Evolutionary conservation across 2,797 vertebrate genomes (phyloP).

Genomic region (Neoniphon sammara): DNA sequence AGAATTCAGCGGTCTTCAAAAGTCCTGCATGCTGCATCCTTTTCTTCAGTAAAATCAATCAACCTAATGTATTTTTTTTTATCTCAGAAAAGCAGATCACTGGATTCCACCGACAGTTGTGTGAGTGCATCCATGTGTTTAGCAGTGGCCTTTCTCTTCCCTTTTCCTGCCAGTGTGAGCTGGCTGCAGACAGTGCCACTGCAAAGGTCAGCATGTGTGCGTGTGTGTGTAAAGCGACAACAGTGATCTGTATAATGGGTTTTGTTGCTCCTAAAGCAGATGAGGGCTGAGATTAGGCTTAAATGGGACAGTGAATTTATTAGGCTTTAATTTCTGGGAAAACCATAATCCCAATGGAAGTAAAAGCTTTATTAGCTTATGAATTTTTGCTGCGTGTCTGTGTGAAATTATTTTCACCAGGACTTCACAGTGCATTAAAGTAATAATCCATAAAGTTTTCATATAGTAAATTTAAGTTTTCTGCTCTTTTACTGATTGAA

Average conservation of each 20-base stretch:
- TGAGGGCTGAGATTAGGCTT: conserved; percentile 78
- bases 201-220: conserved; percentile 67
- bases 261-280: conserved; percentile 79
- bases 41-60: conserved; percentile 64
- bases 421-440: conserved; percentile 28
- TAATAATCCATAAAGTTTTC: not conserved
- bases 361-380: conserved; percentile 75
- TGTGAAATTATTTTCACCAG: conserved; percentile 30
- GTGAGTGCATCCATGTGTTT: conserved; percentile 66
- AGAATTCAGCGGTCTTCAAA: conserved; percentile 26
- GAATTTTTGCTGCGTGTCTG: conserved; percentile 44
- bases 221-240: conserved; percentile 43
- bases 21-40: conserved; percentile 7
- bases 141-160: conserved; percentile 64
- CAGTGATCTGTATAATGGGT: conserved; percentile 76
- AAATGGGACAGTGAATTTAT: conserved; percentile 71
- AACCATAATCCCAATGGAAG: conserved; percentile 70
- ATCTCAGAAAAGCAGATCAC: conserved; percentile 68
- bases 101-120: conserved; percentile 63
- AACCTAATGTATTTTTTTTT: conserved; percentile 54
- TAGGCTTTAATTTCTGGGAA: conserved; percentile 74
- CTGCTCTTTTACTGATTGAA: conserved; percentile 4
- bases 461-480: not conserved
- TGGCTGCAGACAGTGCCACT: conserved; percentile 61
- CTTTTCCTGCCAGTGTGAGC: conserved; percentile 61